A percentile compares a stretch with the other conserved stretches of the same genome.
Evolutionary conservation across 2,888 invertebrate species (phyloP).

Genomic region (Nomada flava): DNA sequence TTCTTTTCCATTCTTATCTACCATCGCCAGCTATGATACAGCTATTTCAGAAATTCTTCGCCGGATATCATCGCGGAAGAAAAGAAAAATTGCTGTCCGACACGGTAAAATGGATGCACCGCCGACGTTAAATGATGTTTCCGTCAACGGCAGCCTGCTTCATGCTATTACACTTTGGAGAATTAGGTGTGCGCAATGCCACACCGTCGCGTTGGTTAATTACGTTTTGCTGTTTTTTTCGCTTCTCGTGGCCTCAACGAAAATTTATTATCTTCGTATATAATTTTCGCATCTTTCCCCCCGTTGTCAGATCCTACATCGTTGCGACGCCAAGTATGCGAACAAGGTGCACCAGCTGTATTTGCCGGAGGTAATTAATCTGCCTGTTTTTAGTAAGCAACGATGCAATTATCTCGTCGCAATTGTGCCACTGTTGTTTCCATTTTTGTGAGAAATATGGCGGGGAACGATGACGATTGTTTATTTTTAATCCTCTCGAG

Average conservation of each 20-base stretch:
- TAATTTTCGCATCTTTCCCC: slow-evolving; percentile 19
- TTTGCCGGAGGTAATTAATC: slow-evolving; percentile 57
- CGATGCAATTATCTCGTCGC: slow-evolving; percentile 47
- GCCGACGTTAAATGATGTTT: slow-evolving; percentile 43
- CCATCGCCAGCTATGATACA: slow-evolving; percentile 40
- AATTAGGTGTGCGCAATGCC: not conserved
- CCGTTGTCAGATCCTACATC: not conserved
- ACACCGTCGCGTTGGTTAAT: not conserved
- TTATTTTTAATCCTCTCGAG: not conserved
- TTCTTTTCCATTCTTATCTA: slow-evolving; percentile 33
- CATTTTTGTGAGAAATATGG: slow-evolving; percentile 43
- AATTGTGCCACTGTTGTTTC: slow-evolving; percentile 26
- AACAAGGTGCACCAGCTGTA: slow-evolving; percentile 30
- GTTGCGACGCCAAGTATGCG: slow-evolving; percentile 3
- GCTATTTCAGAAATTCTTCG: slow-evolving; percentile 46
- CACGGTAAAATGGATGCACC: not conserved
- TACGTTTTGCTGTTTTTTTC: slow-evolving; percentile 18
- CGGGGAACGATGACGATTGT: slow-evolving; percentile 1
- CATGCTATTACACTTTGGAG: too few relatives aligned
- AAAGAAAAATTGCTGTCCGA: slow-evolving; percentile 20
- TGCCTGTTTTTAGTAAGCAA: slow-evolving; percentile 39
- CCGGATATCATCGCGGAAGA: slow-evolving; percentile 33
- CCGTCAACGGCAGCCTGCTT: slow-evolving; percentile 16
- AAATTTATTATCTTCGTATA: slow-evolving; percentile 45
- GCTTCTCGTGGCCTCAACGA: slow-evolving; percentile 2